Base-by-base conservation (phyloP, 35 echinoderm and acorn worm species). In the Patiria miniata region DNA sequence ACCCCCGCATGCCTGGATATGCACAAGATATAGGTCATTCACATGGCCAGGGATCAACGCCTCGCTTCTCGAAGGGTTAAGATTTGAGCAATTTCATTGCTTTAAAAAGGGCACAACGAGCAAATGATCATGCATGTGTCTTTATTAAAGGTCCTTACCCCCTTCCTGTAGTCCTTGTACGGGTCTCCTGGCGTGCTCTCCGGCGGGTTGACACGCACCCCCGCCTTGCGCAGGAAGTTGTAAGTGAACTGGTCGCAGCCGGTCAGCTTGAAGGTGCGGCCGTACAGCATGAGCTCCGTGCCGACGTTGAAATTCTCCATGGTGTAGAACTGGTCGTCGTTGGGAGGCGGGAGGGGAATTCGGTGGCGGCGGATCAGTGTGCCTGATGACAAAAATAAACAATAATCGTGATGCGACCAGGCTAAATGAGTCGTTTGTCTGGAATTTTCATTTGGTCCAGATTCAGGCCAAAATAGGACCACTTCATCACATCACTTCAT, bases 191-290 rank as follows among this genome's bases (percentile, higher is more conserved):
- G 95, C 40, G 91, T 94, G 7, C 80, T 78, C 39, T 36, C 88
- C 15, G 95, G 95, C 21, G 32, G 29, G 47, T 84, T 91, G 8
- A 97, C 68, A 34, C 95, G 84, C 39, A 97, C 88, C 36, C 95
- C 95, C 15, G 93, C 86, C 61, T 97, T 97, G 8, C 91, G 83
- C 33, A 97, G 86, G 78, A 97, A 97, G 78, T 97, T 97, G 53
- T 84, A 93, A 17, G 95, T 97, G 85, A 97, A 97, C 77, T 97
- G 95, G 85, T 97, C 95, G 22, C 95, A 97, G 7, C 86, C 88
- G 37, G 95, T 97, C 19, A 97, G 93, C 87, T 97, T 97, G 89
- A 97, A 97, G 18, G 91, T 94, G 39, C 91, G 88, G 4, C 91
- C 87, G 79, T 97, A 97, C 39, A 97, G 47, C 1, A 77, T 94